phyloP scores from a whole-genome alignment of 37 sponge, comb jelly and placozoan genomes.

The Lycopodina hypogea region DNA sequence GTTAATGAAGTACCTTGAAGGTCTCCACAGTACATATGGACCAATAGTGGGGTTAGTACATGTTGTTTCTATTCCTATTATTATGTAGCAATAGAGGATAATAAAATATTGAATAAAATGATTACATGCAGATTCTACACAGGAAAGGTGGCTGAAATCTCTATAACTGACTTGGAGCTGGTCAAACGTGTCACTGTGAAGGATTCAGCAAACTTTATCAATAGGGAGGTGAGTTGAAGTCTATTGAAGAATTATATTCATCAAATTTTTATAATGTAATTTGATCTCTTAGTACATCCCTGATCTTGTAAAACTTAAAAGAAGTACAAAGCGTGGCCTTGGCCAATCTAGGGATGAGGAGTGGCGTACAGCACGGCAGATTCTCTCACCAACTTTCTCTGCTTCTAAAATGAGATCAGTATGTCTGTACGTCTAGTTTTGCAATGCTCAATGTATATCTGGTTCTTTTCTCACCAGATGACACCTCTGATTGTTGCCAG shows the following conservation, averaged over 20 bases:
- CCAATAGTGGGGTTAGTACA: conserved; percentile 38
- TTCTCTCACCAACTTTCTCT: conserved; percentile 61
- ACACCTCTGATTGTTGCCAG: conserved; percentile 50
- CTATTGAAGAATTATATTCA: not conserved
- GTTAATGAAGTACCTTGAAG: not conserved
- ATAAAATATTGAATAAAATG: too few species aligned
- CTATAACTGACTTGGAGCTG: conserved; percentile 15
- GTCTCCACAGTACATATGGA: conserved; percentile 27
- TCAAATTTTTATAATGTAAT: not conserved
- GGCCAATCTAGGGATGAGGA: conserved; percentile 31
- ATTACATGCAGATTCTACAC: conserved; percentile 12
- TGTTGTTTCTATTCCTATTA: not conserved
- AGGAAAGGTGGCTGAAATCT: not conserved
- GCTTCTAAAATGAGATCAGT: conserved; percentile 64
- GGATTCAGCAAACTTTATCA: conserved; percentile 17
- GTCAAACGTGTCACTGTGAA: conserved; percentile 33
- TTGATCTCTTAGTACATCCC: conserved; percentile 8
- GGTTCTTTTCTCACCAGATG: conserved; percentile 47
- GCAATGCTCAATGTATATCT: not conserved
- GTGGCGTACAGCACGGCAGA: conserved; percentile 48
- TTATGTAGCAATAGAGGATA: not conserved
- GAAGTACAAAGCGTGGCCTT: conserved; percentile 15
- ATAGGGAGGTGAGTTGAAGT: conserved; percentile 13
- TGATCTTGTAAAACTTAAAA: not conserved
- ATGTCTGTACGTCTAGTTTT: not conserved